A percentile compares a stretch with the other conserved stretches of the same genome.
These are phyloP conservation scores for Montipora cactus DNA, from an alignment of 64 coral and sea anemone species.

Conservation along the genomic window DNA sequence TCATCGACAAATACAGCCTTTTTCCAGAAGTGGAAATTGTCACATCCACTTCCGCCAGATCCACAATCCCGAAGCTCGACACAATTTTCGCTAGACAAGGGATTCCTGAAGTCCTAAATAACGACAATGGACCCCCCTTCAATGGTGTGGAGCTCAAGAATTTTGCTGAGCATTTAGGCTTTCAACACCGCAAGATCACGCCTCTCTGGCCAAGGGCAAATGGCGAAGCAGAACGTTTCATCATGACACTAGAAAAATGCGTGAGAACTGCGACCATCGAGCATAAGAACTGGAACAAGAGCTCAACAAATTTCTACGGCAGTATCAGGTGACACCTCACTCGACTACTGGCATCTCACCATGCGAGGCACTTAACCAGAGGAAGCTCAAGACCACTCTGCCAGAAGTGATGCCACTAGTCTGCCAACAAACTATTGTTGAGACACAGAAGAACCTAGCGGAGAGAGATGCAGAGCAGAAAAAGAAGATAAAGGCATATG, in stretches of 20 bases:
- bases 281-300: conserved; percentile 74
- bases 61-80: background rate
- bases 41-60: no score
- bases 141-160: conserved; percentile 29
- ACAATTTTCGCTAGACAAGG: conserved; percentile 55
- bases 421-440: background rate
- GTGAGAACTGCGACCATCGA: conserved; percentile 28
- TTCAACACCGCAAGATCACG: no score
- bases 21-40: no score
- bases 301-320: background rate
- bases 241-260: background rate
- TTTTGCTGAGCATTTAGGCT: background rate
- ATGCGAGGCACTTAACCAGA: conserved; percentile 70
- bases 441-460: background rate
- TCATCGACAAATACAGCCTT: no score
- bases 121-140: background rate
- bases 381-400: conserved; percentile 67
- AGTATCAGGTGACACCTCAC: conserved; percentile 48
- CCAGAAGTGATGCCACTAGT: conserved; percentile 52
- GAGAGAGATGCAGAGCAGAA: background rate
- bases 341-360: conserved; percentile 68
- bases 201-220: no score
- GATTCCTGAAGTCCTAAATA: conserved; percentile 35
- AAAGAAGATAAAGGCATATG: no score
- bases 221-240: no score